phyloP scores from a whole-genome alignment of 2,888 invertebrate species.

The Epirrhoe tristata region DNA sequence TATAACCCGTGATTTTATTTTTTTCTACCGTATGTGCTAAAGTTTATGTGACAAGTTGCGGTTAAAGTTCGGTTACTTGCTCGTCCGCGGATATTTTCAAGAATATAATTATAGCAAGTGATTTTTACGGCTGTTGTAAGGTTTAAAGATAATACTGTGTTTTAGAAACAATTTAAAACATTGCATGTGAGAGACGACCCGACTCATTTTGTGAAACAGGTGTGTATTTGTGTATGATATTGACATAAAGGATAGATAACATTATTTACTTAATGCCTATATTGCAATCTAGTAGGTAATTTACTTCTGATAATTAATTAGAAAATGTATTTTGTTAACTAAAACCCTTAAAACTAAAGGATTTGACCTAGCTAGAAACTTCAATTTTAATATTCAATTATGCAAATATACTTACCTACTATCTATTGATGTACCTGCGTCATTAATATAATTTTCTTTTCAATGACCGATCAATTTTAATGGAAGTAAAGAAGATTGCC shows the following conservation, averaged over 20 bases:
- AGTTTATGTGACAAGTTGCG: constrained; percentile 71
- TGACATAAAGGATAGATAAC: neutral
- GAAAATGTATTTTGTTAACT: neutral
- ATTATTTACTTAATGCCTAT: neutral
- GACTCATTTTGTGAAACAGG: constrained; percentile 40
- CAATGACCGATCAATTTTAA: no score
- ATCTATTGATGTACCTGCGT: neutral
- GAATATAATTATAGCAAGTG: constrained; percentile 45
- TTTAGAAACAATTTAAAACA: constrained; percentile 12
- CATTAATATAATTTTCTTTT: no score
- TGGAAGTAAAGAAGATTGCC: no score
- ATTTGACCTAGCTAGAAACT: neutral
- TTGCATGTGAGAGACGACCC: constrained; percentile 26
- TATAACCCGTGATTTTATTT: constrained; percentile 45
- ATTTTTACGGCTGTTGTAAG: constrained; percentile 23
- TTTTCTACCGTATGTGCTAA: constrained; percentile 52
- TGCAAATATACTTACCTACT: no score
- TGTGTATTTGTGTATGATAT: constrained; percentile 43
- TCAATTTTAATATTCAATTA: neutral
- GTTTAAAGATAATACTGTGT: constrained; percentile 13
- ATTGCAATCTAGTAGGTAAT: neutral
- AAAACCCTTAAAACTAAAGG: neutral
- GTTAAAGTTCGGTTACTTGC: constrained; percentile 66
- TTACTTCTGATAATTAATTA: neutral
- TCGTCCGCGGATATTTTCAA: constrained; percentile 56